Conservation (phyloP, 2,888 invertebrate species). For the Cerastis leucographa region DNA sequence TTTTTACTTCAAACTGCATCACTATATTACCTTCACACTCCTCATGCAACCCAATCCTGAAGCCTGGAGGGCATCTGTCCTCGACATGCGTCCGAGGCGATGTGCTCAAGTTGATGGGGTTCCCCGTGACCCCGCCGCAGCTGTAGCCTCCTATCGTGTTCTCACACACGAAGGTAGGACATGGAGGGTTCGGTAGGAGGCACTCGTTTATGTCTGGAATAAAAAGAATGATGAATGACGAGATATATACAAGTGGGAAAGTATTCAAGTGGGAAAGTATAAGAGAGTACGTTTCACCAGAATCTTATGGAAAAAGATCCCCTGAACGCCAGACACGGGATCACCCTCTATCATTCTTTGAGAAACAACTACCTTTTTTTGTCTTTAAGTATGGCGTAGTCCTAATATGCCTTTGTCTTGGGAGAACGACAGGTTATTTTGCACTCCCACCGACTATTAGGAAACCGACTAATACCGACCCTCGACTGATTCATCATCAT, state of each 20-base stretch:
- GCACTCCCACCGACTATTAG: not conserved
- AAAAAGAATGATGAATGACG: not conserved
- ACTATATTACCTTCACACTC: conserved; percentile 87
- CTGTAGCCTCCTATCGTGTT: conserved; percentile 88
- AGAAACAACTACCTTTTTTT: not conserved
- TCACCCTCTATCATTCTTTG: not conserved
- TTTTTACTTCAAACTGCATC: not conserved
- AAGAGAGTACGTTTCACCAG: not conserved
- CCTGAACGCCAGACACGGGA: no score
- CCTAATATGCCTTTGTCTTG: not conserved
- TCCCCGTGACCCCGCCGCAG: conserved; percentile 83
- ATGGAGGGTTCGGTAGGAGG: conserved; percentile 82
- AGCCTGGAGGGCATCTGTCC: conserved; percentile 90
- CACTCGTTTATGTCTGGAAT: conserved; percentile 96
- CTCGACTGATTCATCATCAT: no score
- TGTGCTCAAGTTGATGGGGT: conserved; percentile 75
- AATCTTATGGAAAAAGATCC: not conserved
- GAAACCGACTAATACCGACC: not conserved
- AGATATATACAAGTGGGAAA: not conserved
- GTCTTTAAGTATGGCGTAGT: not conserved
- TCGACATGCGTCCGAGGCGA: conserved; percentile 69
- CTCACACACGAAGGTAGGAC: conserved; percentile 83
- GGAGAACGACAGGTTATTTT: no score
- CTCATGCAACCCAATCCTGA: conserved; percentile 80
- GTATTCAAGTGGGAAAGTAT: not conserved